These are phyloP conservation scores for Amiota communis DNA, from an alignment of 2,888 invertebrate species.

Conservation along the genomic window DNA sequence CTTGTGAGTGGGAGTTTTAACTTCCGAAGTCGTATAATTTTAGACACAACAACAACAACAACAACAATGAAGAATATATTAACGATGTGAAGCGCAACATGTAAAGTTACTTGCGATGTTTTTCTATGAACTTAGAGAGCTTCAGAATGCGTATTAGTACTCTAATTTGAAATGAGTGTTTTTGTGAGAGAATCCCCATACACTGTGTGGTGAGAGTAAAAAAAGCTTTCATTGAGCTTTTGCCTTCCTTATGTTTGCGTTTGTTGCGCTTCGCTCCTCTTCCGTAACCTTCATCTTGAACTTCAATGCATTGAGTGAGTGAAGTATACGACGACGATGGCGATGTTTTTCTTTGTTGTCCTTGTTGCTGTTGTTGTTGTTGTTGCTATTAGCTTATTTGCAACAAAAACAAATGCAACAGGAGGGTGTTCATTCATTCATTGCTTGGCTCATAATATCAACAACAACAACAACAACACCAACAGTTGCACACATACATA, in stretches of 20 bases:
- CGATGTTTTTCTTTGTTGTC: conserved; percentile 15
- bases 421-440: conserved; percentile 63
- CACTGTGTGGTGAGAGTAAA: conserved; percentile 20
- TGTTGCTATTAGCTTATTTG: conserved; percentile 31
- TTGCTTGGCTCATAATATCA: conserved; percentile 46
- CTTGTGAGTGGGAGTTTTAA: conserved; percentile 18
- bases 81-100: conserved; percentile 46
- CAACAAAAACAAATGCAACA: conserved; percentile 66
- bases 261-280: conserved; percentile 38
- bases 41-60: conserved; percentile 49
- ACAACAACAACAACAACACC: conserved; percentile 27
- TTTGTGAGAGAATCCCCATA: no score
- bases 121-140: not conserved
- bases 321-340: not conserved
- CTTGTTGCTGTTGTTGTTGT: not conserved
- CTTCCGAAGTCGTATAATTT: conserved; percentile 46
- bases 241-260: conserved; percentile 32
- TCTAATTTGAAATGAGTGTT: no score
- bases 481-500: not conserved
- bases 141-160: not conserved
- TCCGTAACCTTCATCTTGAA: conserved; percentile 63
- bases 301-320: conserved; percentile 53
- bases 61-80: conserved; percentile 37
- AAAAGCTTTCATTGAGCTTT: not conserved
- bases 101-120: conserved; percentile 45